These are phyloP conservation scores for Aphis gossypii DNA, from an alignment of 1,140 invertebrate genomes.

Conservation along the genomic window DNA sequence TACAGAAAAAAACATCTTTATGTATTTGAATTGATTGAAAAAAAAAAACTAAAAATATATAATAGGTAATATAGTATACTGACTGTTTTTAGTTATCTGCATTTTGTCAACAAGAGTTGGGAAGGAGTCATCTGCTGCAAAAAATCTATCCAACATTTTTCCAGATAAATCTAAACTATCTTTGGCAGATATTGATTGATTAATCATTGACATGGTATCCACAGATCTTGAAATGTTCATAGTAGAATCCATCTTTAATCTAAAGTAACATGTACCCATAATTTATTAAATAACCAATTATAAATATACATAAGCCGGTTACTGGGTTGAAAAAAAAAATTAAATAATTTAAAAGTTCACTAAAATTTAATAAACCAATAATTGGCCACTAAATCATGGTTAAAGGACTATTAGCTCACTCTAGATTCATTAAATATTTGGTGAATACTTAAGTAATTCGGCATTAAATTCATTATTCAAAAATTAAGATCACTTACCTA, in stretches of 20 bases:
- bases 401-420: neutral
- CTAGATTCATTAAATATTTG: neutral
- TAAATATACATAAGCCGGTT: neutral
- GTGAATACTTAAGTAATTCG: neutral
- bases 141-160: constrained; percentile 76
- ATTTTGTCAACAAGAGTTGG: constrained; percentile 72
- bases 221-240: constrained; percentile 45
- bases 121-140: constrained; percentile 74
- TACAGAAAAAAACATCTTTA: neutral
- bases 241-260: neutral
- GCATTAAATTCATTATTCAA: neutral
- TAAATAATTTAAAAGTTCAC: neutral
- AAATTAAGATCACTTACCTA: neutral
- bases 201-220: constrained; percentile 39
- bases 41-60: neutral
- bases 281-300: neutral
- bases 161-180: constrained; percentile 75
- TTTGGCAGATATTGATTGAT: constrained; percentile 61
- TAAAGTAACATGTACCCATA: neutral
- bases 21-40: neutral
- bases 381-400: no score
- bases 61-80: constrained; percentile 63
- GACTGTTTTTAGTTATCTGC: constrained; percentile 65
- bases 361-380: neutral
- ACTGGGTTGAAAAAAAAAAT: neutral